Base-by-base conservation (phyloP, 2,797 vertebrate species). In the Argentina silus region DNA sequence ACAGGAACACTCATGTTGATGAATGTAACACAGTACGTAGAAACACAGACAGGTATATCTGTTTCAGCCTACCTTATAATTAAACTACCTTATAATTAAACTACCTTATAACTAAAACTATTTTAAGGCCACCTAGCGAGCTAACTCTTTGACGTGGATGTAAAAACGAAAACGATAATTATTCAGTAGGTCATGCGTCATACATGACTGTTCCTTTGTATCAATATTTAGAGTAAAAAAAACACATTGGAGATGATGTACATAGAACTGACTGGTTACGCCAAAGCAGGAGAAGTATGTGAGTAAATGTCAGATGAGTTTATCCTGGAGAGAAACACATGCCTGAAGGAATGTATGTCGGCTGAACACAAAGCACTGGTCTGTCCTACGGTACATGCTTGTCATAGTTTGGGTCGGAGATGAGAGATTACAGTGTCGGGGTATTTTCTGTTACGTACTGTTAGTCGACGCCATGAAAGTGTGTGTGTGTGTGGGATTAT, bases 341-440 rank as follows among this genome's bases (percentile, higher is more conserved):
- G 27, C 21, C 59, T 7, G 4, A 66, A 43, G 67, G 81, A 86
- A 81, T 57, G 59, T 15, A 2, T 27, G 10, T 11, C 27, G 27
- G 27, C 27, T 4, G 2, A 4, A 4, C 27, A 36, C 27, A 36
- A 36, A 36, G 27, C 27, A 2, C 2, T 36, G 27, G 7, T 60
- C 21, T 61, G 23, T 61, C 9, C 19, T 27, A 0, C 19, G 2
- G 7, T 3, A 6, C 56, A 19, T 60, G 57, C 10, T 21, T 61
- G 59, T 60, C 74, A 70, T 65, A 59, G 74, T 66, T 55, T 14
- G 3, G 19, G 55, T 73, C 50, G 50, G 11, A 82, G 82, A 81
- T 83, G 67, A 84, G 71, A 64, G 61, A 9, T 60, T 47, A 45
- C 10, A 21, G 23, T 55, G 67, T 81, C 68, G 80, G 0, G 73